Evolutionary conservation across 2,113 vertebrate species (phyloP), one percentile per base, ranked within the genome.

Genomic region (Egretta garzetta): DNA sequence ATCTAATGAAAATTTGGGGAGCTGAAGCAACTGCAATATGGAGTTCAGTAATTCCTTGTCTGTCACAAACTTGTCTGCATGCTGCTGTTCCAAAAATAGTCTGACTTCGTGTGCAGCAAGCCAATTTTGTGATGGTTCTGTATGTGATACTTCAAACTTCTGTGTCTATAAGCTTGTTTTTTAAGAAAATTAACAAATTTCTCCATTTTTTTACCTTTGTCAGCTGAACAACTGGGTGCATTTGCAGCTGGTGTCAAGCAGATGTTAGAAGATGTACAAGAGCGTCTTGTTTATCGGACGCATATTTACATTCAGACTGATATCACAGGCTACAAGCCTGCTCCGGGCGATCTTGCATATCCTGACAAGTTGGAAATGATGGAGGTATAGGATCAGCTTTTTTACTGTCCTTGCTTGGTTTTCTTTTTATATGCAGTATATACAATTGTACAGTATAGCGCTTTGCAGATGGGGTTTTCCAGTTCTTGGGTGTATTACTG

Each of bases 351-450:
- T 71, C 98, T 99, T 55, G 99, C 99, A 1, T 99, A 99, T 93
- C 99, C 99, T 4, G 99, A 99, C 68, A 99, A 99, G 96, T 94
- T 99, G 95, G 99, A 99, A 93, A 99, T 99, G 99, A 99, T 99
- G 99, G 99, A 99, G 99, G 99, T 99, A 93, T 22, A 71, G 9
- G 60, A 58, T 47, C 62, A 53, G 27, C 10, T 72, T 43, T 63
- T 39, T 43, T 47, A 5, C 5, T 92, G 14, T 39, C 43, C 71
- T 88, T 70, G 3, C 4, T 35, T 52, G 13, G 7, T 85, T 79
- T 74, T 56, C 22, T 45, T 68, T 50, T 24, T 68, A 16, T 45
- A 9, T 33, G 35, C 20, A 37, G 14, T n/a, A 8, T 35, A 8
- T 80, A 45, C 33, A 50, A 0, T 28, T 91, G 37, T 63, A 66